These are phyloP conservation scores for Gadus chalcogrammus DNA, from an alignment of 2,113 vertebrate species.

Conservation along the genomic window DNA sequence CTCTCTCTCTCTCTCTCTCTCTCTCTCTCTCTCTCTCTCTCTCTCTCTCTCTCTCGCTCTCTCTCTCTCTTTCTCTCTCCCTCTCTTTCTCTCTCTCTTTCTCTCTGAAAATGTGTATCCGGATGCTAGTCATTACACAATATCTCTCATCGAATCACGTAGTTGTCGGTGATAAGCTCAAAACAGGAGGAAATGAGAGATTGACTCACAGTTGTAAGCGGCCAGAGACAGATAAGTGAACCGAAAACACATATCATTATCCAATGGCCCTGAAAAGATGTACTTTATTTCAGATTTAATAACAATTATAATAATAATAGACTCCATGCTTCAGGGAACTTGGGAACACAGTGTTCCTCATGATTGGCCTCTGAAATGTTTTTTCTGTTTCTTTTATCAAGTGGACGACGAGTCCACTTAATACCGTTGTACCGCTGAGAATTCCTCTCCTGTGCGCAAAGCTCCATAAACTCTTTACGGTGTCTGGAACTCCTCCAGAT, in stretches of 20 bases:
- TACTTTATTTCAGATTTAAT: not conserved
- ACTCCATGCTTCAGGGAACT: not conserved
- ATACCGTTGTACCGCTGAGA: slow-evolving; percentile 4
- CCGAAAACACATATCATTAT: not conserved
- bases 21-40: not conserved
- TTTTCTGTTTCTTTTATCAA: not conserved
- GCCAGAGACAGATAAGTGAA: not conserved
- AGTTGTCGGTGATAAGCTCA: no score
- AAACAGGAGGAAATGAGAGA: no score
- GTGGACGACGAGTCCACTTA: not conserved
- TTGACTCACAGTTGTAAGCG: no score
- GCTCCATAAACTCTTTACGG: slow-evolving; percentile 9
- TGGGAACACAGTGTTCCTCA: not conserved
- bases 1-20: not conserved
- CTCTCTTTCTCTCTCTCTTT: not conserved
- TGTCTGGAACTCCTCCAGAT: not conserved
- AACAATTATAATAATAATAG: not conserved
- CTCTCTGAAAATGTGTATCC: not conserved
- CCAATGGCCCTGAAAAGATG: not conserved
- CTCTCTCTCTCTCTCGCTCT: not conserved
- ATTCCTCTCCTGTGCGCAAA: not conserved
- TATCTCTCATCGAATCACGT: no score
- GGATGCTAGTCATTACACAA: no score
- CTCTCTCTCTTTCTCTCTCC: not conserved
- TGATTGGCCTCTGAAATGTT: not conserved